Percentiles rank a stretch among this genome's conserved stretches.
phyloP scores from a whole-genome alignment of 2,888 invertebrate species.

The Phalera bucephala region DNA sequence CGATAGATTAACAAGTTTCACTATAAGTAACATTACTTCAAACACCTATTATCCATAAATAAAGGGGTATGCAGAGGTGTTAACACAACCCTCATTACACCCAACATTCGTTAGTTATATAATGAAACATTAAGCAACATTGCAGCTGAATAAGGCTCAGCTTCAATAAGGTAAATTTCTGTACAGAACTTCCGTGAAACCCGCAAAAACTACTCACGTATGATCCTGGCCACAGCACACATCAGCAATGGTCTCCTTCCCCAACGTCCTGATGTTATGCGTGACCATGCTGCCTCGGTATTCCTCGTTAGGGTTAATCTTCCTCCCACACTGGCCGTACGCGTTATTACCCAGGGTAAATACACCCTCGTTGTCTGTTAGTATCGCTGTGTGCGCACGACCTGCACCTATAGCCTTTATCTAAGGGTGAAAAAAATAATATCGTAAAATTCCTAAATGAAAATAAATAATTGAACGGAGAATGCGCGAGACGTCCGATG shows the following conservation, averaged over 20 bases:
- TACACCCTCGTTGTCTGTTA: conserved; percentile 91
- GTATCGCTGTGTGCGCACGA: conserved; percentile 91
- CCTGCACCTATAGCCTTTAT: conserved; percentile 88
- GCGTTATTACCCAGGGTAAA: conserved; percentile 95
- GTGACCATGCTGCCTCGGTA: conserved; percentile 86
- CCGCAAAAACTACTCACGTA: conserved; percentile 83
- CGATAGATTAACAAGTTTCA: no score
- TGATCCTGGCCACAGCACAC: conserved; percentile 97
- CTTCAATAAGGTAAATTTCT: no score
- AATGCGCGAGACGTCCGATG: no score
- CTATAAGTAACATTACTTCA: no score
- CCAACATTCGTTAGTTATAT: no score
- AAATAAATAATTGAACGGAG: no score
- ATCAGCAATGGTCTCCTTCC: conserved; percentile 84
- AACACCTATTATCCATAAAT: no score
- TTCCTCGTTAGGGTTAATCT: conserved; percentile 89
- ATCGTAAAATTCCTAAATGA: background rate
- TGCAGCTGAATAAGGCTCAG: no score
- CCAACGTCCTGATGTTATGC: conserved; percentile 85
- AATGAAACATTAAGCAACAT: no score
- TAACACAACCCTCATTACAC: no score
- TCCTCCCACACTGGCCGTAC: conserved; percentile 96
- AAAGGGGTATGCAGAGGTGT: no score
- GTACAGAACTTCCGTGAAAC: no score
- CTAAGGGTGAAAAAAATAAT: conserved; percentile 33